Base-by-base conservation (phyloP, 2,888 invertebrate species). In the Gerris lacustris region DNA sequence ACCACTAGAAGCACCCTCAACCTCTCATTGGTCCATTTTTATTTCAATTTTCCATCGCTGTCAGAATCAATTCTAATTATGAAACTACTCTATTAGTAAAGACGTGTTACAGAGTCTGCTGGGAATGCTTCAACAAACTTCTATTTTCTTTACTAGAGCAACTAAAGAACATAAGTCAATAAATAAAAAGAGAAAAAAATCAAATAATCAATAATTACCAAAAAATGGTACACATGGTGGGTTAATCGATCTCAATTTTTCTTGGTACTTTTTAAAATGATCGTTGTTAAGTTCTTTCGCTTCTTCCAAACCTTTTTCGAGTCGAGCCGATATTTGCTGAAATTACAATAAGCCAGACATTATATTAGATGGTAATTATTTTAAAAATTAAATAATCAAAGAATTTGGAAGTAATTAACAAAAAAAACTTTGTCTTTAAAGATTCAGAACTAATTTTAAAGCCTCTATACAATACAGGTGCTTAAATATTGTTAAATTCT, bases 181-280 rank as follows among this genome's bases (percentile, higher is more conserved):
- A 31, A 31, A 31, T 1, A 31, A 55, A 55, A 55, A 55, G 11
- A 55, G 9, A 55, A 55, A 1, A 55, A 55, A 9, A 11, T 55
- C 2, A 55, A 11, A 55, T 55, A 11, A 55, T 55, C 4, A 67
- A 44, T 67, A 77, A 78, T 79, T 80, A 86, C 88, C 97, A 79
- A 96, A 89, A 83, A 98, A 99, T 74, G 98, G 98, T 79, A 99
- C 96, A 83, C 97, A 98, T 5, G 99, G 99, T 74, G 98, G 98
- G 84, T 99, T 96, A 78, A 98, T 96, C 73, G 94, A 94, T 73
- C 96, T 87, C 77, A 99, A 83, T 75, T 94, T 90, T 80, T 97
- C 96, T 81, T 93, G 93, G 83, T 98, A 97, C 77, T 91, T 91
- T 72, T 88, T 86, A 80, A 92, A 92, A 82, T 96, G 96, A 80